A percentile compares a stretch with the other conserved stretches of the same genome.
phyloP scores from a whole-genome alignment of 2,113 vertebrate species.

The Pogona vitticeps region DNA sequence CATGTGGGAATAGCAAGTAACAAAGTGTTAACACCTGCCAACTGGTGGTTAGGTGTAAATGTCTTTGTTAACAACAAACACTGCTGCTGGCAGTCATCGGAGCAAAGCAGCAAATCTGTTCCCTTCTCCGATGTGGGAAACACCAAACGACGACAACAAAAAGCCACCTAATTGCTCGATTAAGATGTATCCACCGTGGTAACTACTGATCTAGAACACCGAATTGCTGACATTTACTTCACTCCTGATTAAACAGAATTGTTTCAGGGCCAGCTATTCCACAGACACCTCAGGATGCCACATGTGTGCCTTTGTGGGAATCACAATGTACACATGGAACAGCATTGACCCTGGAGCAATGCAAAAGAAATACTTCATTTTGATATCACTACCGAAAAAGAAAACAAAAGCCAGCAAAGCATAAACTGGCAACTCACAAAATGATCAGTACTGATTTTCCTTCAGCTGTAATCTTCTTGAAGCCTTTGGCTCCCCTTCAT shows the following conservation, averaged over 20 bases:
- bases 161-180: slow-evolving; percentile 81
- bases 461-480: not conserved
- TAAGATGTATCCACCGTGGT: slow-evolving; percentile 78
- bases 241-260: slow-evolving; percentile 73
- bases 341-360: slow-evolving; percentile 29
- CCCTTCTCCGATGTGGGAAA: slow-evolving; percentile 73
- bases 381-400: not conserved
- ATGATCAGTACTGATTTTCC: not conserved
- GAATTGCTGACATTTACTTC: slow-evolving; percentile 75
- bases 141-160: slow-evolving; percentile 62
- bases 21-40: slow-evolving; percentile 95
- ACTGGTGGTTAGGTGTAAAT: slow-evolving; percentile 97
- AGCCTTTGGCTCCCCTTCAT: not conserved
- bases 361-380: not conserved
- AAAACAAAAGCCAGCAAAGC: not conserved
- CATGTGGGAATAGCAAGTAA: slow-evolving; percentile 92
- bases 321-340: slow-evolving; percentile 1
- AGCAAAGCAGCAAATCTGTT: slow-evolving; percentile 86
- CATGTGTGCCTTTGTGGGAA: slow-evolving; percentile 17
- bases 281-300: slow-evolving; percentile 41
- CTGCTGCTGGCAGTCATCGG: slow-evolving; percentile 86
- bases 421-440: not conserved
- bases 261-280: slow-evolving; percentile 49
- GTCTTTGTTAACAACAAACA: slow-evolving; percentile 96
- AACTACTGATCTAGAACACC: slow-evolving; percentile 79